Conservation (phyloP, 2,113 vertebrate genomes). For the Dipodomys spectabilis region DNA sequence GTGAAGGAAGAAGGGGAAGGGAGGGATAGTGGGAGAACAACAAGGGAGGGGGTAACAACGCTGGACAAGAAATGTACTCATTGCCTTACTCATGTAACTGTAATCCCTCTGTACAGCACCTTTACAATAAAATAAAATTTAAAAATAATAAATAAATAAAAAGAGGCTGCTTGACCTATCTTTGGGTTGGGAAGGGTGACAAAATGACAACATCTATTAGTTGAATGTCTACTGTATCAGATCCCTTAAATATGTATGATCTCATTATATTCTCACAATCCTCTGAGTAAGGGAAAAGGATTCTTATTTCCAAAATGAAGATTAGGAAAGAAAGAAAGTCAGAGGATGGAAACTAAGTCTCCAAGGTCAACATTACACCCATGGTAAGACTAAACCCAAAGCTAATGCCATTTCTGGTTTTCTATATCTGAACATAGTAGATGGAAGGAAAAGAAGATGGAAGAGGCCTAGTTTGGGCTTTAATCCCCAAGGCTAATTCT, state of each 20-base stretch:
- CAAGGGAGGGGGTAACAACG: too few species aligned
- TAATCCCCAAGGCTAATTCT: conserved; percentile 29
- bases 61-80: too few species aligned
- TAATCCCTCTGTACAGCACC: too few species aligned
- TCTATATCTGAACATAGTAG: conserved; percentile 11
- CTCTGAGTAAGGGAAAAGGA: not conserved
- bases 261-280: not conserved
- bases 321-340: conserved; percentile 21
- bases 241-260: not conserved
- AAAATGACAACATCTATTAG: not conserved
- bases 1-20: too few species aligned
- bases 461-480: not conserved
- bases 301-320: not conserved
- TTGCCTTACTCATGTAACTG: too few species aligned
- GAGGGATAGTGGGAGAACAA: too few species aligned
- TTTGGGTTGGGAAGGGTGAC: not conserved
- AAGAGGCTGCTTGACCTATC: not conserved
- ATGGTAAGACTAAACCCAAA: not conserved
- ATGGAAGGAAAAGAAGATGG: not conserved
- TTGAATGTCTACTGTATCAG: not conserved
- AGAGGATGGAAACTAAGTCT: not conserved
- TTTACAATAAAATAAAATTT: too few species aligned
- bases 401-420: not conserved
- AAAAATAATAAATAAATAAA: not conserved
- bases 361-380: conserved; percentile 21